Evolutionary conservation across 2,888 invertebrate species (phyloP).

Genomic region (Drepana falcataria): DNA sequence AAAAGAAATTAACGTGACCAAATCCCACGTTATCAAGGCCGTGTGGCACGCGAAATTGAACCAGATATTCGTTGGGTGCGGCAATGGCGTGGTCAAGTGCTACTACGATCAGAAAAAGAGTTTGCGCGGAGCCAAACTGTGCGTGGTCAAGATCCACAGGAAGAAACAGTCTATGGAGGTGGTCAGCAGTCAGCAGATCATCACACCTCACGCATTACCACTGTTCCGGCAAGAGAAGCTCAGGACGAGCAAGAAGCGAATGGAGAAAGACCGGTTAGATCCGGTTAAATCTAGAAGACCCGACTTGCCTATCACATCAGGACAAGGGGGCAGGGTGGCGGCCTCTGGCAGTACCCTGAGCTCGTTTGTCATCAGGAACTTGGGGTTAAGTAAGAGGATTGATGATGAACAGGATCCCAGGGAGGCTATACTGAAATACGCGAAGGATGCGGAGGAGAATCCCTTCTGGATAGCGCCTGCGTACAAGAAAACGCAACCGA

Average conservation of each 20-base stretch:
- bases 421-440: constrained; percentile 95
- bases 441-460: constrained; percentile 96
- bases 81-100: constrained; percentile 92
- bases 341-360: constrained; percentile 97
- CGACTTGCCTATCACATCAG: constrained; percentile 92
- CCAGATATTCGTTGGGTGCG: constrained; percentile 95
- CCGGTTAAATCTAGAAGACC: constrained; percentile 90
- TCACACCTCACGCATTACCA: constrained; percentile 97
- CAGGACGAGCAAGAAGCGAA: constrained; percentile 91
- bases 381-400: constrained; percentile 94
- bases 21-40: constrained; percentile 91
- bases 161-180: constrained; percentile 91
- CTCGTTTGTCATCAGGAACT: constrained; percentile 96
- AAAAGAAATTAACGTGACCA: constrained; percentile 85
- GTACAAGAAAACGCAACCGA: constrained; percentile 93
- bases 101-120: constrained; percentile 94
- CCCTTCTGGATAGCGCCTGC: constrained; percentile 98
- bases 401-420: constrained; percentile 96
- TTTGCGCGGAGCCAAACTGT: constrained; percentile 93
- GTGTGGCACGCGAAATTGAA: constrained; percentile 99
- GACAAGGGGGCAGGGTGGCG: constrained; percentile 95
- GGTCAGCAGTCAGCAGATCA: constrained; percentile 93
- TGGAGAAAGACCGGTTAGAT: constrained; percentile 94
- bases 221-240: constrained; percentile 95
- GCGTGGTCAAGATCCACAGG: constrained; percentile 88